Conservation (phyloP, 2,888 invertebrate genomes). For the Eupeodes luniger region DNA sequence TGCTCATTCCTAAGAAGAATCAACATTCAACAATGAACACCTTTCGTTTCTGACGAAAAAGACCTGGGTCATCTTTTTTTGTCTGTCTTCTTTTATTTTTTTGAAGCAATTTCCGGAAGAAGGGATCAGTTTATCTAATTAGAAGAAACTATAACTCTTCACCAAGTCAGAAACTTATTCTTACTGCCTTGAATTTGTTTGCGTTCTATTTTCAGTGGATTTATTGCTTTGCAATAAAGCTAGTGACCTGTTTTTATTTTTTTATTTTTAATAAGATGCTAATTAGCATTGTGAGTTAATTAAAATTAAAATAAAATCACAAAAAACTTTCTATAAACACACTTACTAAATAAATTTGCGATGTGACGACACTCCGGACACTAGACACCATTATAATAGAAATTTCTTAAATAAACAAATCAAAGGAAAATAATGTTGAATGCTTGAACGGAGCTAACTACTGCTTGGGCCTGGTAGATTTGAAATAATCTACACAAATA, state of each 20-base stretch:
- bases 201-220: not conserved
- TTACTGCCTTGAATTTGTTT: not conserved
- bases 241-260: not conserved
- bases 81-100: not conserved
- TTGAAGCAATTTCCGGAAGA: slow-evolving; percentile 8
- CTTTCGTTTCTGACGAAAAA: slow-evolving; percentile 54
- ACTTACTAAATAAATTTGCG: slow-evolving; percentile 69
- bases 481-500: slow-evolving; percentile 52
- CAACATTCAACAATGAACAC: slow-evolving; percentile 48
- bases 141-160: not conserved
- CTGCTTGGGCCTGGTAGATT: slow-evolving; percentile 25
- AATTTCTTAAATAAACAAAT: not conserved
- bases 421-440: not conserved
- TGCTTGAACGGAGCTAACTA: slow-evolving; percentile 40
- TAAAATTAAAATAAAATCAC: not conserved
- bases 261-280: slow-evolving; percentile 2
- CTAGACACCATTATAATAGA: slow-evolving; percentile 65
- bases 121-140: not conserved
- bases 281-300: not conserved
- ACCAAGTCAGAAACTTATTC: slow-evolving; percentile 19
- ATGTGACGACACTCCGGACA: slow-evolving; percentile 46
- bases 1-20: slow-evolving; percentile 36
- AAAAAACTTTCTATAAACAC: slow-evolving; percentile 24
- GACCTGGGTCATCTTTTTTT: slow-evolving; percentile 40
- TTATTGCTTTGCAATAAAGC: not conserved